Evolutionary conservation across 2,888 invertebrate species (phyloP).

Genomic region (Luperina nickerlii): DNA sequence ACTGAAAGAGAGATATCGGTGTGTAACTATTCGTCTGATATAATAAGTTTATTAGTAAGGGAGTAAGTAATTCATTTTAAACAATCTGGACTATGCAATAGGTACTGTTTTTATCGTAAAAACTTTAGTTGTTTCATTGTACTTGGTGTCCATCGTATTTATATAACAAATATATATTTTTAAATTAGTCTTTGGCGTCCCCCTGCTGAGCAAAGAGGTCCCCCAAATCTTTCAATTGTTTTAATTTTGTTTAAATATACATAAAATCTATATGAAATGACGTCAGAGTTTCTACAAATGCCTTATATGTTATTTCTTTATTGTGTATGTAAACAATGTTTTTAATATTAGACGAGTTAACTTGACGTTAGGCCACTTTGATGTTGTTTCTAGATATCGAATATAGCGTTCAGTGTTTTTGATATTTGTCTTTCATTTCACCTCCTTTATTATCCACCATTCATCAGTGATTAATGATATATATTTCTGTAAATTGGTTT

Average conservation of each 20-base stretch:
- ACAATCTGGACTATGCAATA: not conserved
- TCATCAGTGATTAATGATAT: too few relatives aligned
- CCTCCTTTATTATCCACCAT: not conserved
- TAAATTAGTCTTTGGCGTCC: not conserved
- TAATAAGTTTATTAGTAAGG: too few relatives aligned
- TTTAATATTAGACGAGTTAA: slow-evolving; percentile 72
- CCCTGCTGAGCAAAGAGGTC: not conserved
- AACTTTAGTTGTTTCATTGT: not conserved
- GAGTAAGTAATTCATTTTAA: not conserved
- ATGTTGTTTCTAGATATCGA: slow-evolving; percentile 89
- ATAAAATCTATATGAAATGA: slow-evolving; percentile 18
- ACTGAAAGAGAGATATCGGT: too few relatives aligned
- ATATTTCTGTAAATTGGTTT: too few relatives aligned
- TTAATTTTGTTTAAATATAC: not conserved
- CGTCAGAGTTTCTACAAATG: slow-evolving; percentile 66
- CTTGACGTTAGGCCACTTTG: slow-evolving; percentile 80
- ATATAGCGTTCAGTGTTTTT: slow-evolving; percentile 89
- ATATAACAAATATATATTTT: not conserved
- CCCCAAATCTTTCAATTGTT: not conserved
- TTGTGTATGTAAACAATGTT: slow-evolving; percentile 67
- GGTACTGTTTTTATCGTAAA: not conserved
- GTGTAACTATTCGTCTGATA: too few relatives aligned
- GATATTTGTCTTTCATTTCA: slow-evolving; percentile 74
- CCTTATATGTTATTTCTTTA: slow-evolving; percentile 68
- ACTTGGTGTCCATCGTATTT: not conserved